Evolutionary conservation across 2,113 vertebrate genomes (phyloP).

Genomic region (Poicephalus gulielmi): DNA sequence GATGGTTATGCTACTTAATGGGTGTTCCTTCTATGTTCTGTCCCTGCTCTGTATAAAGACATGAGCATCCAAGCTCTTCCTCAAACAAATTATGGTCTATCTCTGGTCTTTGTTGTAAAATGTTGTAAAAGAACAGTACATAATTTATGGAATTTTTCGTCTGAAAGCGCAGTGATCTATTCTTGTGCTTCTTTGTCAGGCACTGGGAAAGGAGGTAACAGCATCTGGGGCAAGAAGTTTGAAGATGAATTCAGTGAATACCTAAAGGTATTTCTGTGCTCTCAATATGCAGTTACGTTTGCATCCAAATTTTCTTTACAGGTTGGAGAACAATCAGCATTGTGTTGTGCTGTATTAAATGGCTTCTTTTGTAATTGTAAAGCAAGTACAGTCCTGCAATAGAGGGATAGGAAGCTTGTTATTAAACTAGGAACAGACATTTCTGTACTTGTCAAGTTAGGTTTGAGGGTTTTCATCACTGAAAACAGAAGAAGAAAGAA

Average conservation of each 20-base stretch:
- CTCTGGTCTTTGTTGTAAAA: background rate
- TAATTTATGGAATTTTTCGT: background rate
- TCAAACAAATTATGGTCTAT: background rate
- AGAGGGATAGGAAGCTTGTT: background rate
- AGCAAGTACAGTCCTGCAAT: background rate
- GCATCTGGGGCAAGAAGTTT: constrained; percentile 96
- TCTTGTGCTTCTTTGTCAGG: constrained; percentile 73
- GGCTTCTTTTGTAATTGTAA: background rate
- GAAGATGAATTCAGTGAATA: constrained; percentile 98
- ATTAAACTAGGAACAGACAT: background rate
- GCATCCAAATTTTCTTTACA: background rate
- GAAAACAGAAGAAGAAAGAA: background rate
- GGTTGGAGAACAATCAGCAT: background rate
- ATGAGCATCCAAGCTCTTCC: background rate
- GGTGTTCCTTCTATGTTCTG: background rate
- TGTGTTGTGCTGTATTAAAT: background rate
- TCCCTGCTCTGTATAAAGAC: background rate
- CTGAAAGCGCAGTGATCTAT: background rate
- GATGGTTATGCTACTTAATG: background rate
- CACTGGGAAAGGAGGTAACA: constrained; percentile 94
- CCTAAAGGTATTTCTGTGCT: constrained; percentile 82
- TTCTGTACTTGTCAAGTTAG: background rate
- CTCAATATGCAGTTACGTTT: background rate
- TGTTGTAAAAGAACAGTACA: background rate
- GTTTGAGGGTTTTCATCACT: background rate